Evolutionary conservation across 1,140 invertebrate species (phyloP), one percentile per base, ranked within the genome.

Genomic region (Euschistus heros): DNA sequence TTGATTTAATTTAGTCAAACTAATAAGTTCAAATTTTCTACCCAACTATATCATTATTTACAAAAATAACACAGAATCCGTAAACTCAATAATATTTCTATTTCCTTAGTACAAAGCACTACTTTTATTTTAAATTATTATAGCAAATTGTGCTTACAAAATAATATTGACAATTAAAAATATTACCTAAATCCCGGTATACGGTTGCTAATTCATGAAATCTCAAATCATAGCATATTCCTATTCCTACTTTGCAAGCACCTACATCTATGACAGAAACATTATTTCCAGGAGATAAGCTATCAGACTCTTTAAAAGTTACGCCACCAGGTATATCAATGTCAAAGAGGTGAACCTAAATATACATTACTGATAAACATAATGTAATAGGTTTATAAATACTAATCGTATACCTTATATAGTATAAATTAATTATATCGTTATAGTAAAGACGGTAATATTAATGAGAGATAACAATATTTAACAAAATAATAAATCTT

Each of bases 161-260:
- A 17, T 57, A 6, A 57, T 26, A 13, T 10, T 22, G 24, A 22
- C 14, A 57, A 57, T 27, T 4, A 57, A 24, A 57, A 57, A 27
- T 13, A 22, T 57, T 24, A 57, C 54, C 54, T 57, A 57, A 57
- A 14, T 57, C 54, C 24, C 88, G 78, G 77, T 95, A 95, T 0
- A 94, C 70, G 63, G 87, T 81, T 0, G 91, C 91, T 80, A 97
- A 80, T 78, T 95, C 91, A 66, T 89, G 82, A 76, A 97, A 98
- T 47, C 94, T 77, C 18, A 97, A 82, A 75, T 98, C 95, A 74
- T 97, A 97, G 72, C 94, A 98, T 70, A 98, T 94, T 2, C 91
- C 93, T 63, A 97, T 72, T 0, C 94, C 94, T 68, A 97, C 80
- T 78, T 87, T 92, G 46, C 87, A 85, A 4, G 80, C 82, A 62